Evolutionary conservation across 2,888 invertebrate species (phyloP), one percentile per base, ranked within the genome.

Genomic region (Pollenia amentaria): DNA sequence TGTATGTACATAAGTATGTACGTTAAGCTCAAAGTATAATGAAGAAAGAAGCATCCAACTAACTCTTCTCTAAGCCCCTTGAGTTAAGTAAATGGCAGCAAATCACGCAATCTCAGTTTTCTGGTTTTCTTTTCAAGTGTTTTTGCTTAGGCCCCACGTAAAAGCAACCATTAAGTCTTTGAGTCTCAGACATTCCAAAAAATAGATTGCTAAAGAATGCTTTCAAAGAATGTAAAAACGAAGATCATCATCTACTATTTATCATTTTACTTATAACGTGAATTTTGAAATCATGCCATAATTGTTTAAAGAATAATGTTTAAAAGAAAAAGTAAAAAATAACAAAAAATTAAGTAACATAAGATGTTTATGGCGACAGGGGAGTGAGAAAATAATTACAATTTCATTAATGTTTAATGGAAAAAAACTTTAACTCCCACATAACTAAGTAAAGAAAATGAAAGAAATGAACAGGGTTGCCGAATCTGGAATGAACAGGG

Each of bases 241-340:
- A 62, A 48, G 46, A 57, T 57, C 40, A 62, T 67, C 16, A 46
- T 75, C 70, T 38, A 51, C 76, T 78, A 87, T 87, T 80, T 76
- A 80, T 80, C 65, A 87, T 67, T 60, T 82, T 62, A 77, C 16
- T 64, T 84, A 84, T 87, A 81, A 80, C 87, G 80, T 87, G 84
- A 80, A 84, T 76, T 84, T 62, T 8, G 48, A 64, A 80, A 65
- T 72, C 80, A 80, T 80, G 55, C 55, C 38, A 65, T 73, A 80
- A 73, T 73, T 29, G 29, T 29, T 55, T 73, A 0, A 7, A 53
- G 62, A 75, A 62, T 0, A 64, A 16, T 10, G 40, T 21, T 11
- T 4, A 60, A 72, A 18, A 44, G 40, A 53, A 3, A 42, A 46
- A 76, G 8, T 18, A 21, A 18, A 10, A 72, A 62, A 60, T 12